These are phyloP conservation scores for Mycalesis mineus DNA, from an alignment of 2,888 invertebrate genomes.

Conservation along the genomic window DNA sequence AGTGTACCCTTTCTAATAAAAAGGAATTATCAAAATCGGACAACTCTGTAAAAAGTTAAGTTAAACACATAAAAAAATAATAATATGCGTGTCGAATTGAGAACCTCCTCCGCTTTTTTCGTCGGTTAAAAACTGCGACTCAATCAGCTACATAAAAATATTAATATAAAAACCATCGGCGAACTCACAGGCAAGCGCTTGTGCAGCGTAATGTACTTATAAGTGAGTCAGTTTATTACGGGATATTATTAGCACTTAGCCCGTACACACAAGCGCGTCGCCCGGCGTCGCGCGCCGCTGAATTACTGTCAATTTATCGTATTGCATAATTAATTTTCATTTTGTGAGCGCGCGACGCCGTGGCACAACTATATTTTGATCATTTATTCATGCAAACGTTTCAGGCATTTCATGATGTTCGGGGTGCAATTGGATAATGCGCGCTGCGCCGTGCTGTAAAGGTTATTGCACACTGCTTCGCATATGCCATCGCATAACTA, in stretches of 20 bases:
- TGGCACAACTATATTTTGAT: slow-evolving; percentile 51
- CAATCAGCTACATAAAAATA: no score
- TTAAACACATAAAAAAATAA: no score
- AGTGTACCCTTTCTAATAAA: no score
- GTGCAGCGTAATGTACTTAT: slow-evolving; percentile 20
- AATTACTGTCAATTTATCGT: slow-evolving; percentile 68
- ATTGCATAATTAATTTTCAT: slow-evolving; percentile 69
- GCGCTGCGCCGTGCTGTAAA: slow-evolving; percentile 4
- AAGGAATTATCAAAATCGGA: no score
- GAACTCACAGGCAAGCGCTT: slow-evolving; percentile 4
- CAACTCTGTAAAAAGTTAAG: no score
- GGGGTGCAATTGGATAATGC: slow-evolving; percentile 34
- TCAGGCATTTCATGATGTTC: slow-evolving; percentile 49
- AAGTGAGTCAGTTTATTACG: slow-evolving; percentile 17
- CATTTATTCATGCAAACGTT: slow-evolving; percentile 53
- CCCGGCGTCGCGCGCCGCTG: slow-evolving; percentile 38
- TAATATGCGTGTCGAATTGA: no score
- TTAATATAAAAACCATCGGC: not conserved
- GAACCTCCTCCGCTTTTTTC: no score
- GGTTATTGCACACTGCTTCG: no score
- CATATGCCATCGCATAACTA: no score
- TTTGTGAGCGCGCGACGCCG: slow-evolving; percentile 48
- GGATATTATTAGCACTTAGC: slow-evolving; percentile 31
- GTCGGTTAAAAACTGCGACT: no score
- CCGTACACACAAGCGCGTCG: slow-evolving; percentile 36